Base-by-base conservation (phyloP, 2,113 vertebrate species). In the Scomber colias region DNA sequence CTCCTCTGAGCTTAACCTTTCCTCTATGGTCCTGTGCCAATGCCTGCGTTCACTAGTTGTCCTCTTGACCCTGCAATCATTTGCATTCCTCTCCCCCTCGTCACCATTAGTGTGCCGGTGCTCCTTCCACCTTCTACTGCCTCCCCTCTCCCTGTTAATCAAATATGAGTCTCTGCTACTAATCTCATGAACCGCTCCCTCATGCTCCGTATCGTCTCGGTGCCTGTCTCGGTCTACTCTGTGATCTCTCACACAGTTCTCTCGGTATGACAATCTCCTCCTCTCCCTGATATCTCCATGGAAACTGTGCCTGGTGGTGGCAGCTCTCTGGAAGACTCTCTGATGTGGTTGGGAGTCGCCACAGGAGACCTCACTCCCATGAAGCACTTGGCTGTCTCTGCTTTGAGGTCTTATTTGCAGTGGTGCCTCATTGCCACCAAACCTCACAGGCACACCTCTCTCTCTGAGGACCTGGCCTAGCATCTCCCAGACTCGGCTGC, bases 251-350 rank as follows among this genome's bases (percentile, higher is more conserved):
- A 79, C 65, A n/a, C 89, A 62, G 77, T 53, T 82, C 24, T 92
- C 82, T 65, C 48, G 31, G 62, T 60, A 6, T 17, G 92, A 85
- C 53, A n/a, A 48, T 61, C 77, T 77, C 80, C 80, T 86, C 75
- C 85, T 87, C 65, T 90, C 83, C 79, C 90, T 77, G 71, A 86
- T 76, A 45, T 93, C 88, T 55, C 92, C 91, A 87, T 92, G 93
- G 91, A 93, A 94, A 92, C 93, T 93, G 86, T 91, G 92, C 82
- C 94, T 89, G 67, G 70, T 54, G 76, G 74, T 31, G 70, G 84
- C 74, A 35, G 91, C 84, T 77, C 93, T 88, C 19, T 85, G 89
- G 71, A 95, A 93, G 44, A 0, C 81, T 56, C 81, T 89, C 88
- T 81, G 91, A 88, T 89, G 87, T 75, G 84, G 82, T 57, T 76